A percentile compares a stretch with the other conserved stretches of the same genome.
Conservation (phyloP, 2,113 vertebrate genomes). For the Oncorhynchus kisutch region DNA sequence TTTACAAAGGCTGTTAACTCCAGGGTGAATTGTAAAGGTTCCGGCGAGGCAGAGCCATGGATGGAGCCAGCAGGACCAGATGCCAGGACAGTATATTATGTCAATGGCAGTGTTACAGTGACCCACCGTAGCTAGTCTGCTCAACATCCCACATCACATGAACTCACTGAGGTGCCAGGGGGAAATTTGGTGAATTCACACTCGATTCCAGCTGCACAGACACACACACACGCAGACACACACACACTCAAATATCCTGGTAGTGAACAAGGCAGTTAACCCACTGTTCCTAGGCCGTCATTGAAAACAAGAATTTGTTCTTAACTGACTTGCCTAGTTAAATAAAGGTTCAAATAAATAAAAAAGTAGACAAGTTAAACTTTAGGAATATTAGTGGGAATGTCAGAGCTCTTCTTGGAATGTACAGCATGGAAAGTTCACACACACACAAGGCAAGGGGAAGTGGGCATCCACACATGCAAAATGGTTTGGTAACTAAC, state of each 20-base stretch:
- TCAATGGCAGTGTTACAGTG: background rate
- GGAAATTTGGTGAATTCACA: slow-evolving; percentile 3
- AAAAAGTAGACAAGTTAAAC: background rate
- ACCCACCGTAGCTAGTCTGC: background rate
- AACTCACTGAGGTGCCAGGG: background rate
- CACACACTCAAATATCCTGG: slow-evolving; percentile 3
- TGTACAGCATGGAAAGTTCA: background rate
- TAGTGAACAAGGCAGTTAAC: background rate
- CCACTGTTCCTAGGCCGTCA: no score
- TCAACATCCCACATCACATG: background rate
- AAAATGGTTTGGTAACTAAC: background rate
- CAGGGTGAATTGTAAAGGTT: background rate
- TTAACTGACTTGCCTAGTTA: no score
- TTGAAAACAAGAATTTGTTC: no score
- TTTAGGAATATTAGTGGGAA: slow-evolving; percentile 2
- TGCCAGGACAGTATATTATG: no score
- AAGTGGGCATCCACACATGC: background rate
- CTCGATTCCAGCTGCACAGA: background rate
- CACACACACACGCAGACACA: slow-evolving; percentile 2
- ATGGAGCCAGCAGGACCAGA: background rate
- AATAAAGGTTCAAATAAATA: no score
- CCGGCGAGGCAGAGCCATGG: no score
- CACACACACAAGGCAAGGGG: background rate
- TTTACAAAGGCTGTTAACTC: background rate
- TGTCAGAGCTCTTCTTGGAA: slow-evolving; percentile 11